These are phyloP conservation scores for Microtus oregoni DNA, from an alignment of 2,113 vertebrate species.

Conservation along the genomic window DNA sequence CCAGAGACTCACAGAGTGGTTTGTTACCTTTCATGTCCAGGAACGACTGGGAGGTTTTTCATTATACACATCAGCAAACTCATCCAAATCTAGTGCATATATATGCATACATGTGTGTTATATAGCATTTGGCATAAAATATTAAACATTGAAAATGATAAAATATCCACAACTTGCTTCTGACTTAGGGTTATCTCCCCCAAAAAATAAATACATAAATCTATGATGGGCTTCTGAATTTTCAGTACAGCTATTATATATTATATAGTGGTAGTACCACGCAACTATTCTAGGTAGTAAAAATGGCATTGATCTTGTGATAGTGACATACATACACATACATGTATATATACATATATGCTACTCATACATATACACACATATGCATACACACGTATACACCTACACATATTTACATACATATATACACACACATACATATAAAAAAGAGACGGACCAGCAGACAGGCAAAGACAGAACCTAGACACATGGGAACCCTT, in stretches of 20 bases:
- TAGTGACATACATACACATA: neutral
- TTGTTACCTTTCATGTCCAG: neutral
- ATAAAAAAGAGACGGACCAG: neutral
- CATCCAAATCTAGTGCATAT: neutral
- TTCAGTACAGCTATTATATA: neutral
- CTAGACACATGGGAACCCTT: neutral
- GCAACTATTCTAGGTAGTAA: neutral
- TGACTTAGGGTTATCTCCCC: neutral
- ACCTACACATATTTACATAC: neutral
- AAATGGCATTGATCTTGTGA: neutral
- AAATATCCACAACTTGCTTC: neutral
- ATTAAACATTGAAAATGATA: neutral
- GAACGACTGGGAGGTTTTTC: neutral
- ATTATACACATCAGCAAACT: neutral
- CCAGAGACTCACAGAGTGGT: neutral
- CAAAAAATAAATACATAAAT: neutral
- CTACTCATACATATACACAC: neutral
- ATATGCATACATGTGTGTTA: neutral
- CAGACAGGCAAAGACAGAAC: neutral
- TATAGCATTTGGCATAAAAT: conserved; percentile 43
- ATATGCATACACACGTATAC: neutral
- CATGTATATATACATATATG: neutral
- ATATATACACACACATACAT: neutral
- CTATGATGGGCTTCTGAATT: neutral
- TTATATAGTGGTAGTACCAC: neutral